phyloP scores from a whole-genome alignment of 2,797 vertebrate genomes.

The Austrolebias charrua region DNA sequence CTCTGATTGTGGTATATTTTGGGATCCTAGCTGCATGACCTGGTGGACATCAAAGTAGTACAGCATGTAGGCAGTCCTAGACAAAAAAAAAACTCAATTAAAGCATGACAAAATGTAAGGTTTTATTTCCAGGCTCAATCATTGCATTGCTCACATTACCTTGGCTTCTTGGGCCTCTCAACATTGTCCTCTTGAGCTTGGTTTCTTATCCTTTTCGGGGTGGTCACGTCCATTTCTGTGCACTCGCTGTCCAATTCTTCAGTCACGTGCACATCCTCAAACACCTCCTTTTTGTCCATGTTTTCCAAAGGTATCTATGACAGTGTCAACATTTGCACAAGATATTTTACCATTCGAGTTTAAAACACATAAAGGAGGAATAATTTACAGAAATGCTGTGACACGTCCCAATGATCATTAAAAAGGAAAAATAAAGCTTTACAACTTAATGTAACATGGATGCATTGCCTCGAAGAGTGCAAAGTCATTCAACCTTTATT shows the following conservation, averaged over 20 bases:
- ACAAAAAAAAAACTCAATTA: conserved; percentile 6
- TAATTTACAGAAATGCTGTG: neutral
- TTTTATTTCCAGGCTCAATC: neutral
- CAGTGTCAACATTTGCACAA: too few relatives aligned
- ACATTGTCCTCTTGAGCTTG: conserved; percentile 80
- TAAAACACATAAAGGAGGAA: neutral
- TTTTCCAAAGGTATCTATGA: conserved; percentile 32
- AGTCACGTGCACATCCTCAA: conserved; percentile 86
- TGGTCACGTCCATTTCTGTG: conserved; percentile 79
- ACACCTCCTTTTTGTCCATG: conserved; percentile 81
- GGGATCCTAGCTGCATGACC: conserved; percentile 91
- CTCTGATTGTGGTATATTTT: conserved; percentile 94
- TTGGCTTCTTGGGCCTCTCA: conserved; percentile 91
- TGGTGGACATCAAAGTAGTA: conserved; percentile 98
- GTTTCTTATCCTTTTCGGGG: conserved; percentile 90
- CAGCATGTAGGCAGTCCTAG: conserved; percentile 94
- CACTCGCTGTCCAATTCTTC: conserved; percentile 90
- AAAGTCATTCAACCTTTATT: too few relatives aligned
- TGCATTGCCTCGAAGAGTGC: too few relatives aligned
- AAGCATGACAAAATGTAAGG: neutral
- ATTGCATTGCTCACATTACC: conserved; percentile 69
- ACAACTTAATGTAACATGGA: neutral
- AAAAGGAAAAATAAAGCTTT: neutral
- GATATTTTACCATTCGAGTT: too few relatives aligned
- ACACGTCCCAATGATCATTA: too few relatives aligned